Evolutionary conservation across 2,888 invertebrate genomes (phyloP), one percentile per base, ranked within the genome.

Genomic region (Eupithecia subfuscata): DNA sequence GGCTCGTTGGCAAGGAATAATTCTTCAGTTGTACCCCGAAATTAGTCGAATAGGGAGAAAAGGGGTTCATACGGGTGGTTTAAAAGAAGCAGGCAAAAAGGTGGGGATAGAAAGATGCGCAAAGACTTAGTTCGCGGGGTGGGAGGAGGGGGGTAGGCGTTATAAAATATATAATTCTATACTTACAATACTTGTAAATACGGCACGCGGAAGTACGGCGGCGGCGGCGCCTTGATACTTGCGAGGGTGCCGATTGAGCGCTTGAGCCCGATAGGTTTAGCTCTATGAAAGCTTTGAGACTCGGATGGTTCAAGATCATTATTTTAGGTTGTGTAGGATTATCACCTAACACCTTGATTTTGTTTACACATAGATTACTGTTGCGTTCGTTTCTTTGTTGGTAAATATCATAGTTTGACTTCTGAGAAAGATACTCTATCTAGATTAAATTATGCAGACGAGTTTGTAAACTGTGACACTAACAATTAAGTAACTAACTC

Each of bases 121-220:
- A 94, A 94, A 94, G 94, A 94, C 94, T 94, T 94, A 94, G 94
- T 94, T 94, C 91, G 93, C 92, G 92, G 88, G 92, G 92, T 92
- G 86, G 86, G 83, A 86, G 30, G 30, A 30, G 30, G 85, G 76
- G 87, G 74, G 87, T 86, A 87, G 92, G 93, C 89, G 94, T 94
- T 95, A 94, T 94, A 94, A 95, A 95, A 95, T 95, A 94, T 95
- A 95, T 95, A 95, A 95, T 95, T 95, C 94, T 95, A 95, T 94
- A 94, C 95, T 95, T 94, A 95, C 95, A 95, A 95, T 95, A 95
- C 95, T 95, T 95, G 95, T 95, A 95, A 95, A 95, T 95, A 95
- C 94, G 94, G 90, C 88, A 94, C 92, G 93, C 94, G 95, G 95
- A 94, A 95, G 93, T 92, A 90, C 85, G 80, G 69, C 82, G 88